Percentiles rank a stretch among this genome's conserved stretches.
Evolutionary conservation across 2,113 vertebrate genomes (phyloP).

Genomic region (Microcebus jonahi): DNA sequence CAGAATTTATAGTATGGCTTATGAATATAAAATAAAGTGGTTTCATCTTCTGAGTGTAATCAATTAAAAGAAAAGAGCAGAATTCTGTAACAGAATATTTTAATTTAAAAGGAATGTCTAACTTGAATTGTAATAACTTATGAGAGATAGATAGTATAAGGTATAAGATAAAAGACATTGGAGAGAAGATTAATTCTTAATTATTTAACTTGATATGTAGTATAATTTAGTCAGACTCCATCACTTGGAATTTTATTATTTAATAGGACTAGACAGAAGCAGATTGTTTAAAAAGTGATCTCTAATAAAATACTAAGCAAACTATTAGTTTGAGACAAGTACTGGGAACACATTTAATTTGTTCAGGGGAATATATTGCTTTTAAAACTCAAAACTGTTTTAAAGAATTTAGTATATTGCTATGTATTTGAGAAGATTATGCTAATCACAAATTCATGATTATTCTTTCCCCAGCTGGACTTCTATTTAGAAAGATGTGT

Average conservation of each 20-base stretch:
- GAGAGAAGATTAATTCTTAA: constrained; percentile 16
- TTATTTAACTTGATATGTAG: background rate
- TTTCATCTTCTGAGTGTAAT: background rate
- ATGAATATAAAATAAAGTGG: background rate
- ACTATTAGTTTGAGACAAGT: background rate
- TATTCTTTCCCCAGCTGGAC: background rate
- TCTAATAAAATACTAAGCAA: background rate
- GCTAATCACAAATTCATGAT: background rate
- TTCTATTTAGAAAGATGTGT: background rate
- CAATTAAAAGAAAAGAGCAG: background rate
- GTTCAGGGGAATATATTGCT: background rate
- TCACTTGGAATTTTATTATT: constrained; percentile 19
- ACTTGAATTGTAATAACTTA: background rate
- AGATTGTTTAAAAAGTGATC: background rate
- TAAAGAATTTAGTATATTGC: background rate
- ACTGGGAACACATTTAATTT: background rate
- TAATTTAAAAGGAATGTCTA: background rate
- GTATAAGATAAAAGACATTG: background rate
- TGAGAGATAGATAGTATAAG: background rate
- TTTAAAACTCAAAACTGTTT: background rate
- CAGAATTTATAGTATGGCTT: background rate
- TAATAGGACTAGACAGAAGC: background rate
- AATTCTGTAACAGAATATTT: background rate
- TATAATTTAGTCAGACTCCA: background rate
- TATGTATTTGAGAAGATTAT: constrained; percentile 15